Percentiles rank a stretch among this genome's conserved stretches.
phyloP scores from a whole-genome alignment of 2,113 vertebrate species.

The Corythoichthys haematopterus region DNA sequence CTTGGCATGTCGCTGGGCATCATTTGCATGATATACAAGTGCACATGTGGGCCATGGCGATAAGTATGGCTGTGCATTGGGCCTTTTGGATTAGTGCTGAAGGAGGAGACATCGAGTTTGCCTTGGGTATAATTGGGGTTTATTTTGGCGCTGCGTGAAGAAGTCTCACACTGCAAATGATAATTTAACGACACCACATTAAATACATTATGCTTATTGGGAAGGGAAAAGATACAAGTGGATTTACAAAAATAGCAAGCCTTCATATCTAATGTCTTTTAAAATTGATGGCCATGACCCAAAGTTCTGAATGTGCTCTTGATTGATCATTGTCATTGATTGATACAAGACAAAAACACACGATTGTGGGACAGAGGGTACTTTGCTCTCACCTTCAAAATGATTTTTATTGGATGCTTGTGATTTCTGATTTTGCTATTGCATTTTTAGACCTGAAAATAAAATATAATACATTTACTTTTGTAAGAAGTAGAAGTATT shows the following conservation, averaged over 20 bases:
- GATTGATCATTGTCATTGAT: constrained; percentile 38
- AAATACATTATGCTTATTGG: constrained; percentile 60
- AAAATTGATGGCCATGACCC: constrained; percentile 44
- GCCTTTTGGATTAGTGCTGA: constrained; percentile 58
- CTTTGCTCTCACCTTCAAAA: constrained; percentile 56
- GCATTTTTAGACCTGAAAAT: not conserved
- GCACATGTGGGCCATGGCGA: constrained; percentile 65
- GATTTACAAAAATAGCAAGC: constrained; percentile 12
- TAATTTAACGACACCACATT: constrained; percentile 60
- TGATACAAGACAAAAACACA: not conserved
- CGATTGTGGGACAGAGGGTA: constrained; percentile 61
- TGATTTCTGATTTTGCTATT: constrained; percentile 1
- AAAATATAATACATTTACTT: too few species aligned
- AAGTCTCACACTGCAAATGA: constrained; percentile 62
- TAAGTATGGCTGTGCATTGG: constrained; percentile 52
- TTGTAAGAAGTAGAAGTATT: too few species aligned
- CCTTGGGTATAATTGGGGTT: constrained; percentile 66
- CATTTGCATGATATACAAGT: constrained; percentile 67
- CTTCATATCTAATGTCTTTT: constrained; percentile 39
- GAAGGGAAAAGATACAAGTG: constrained; percentile 18
- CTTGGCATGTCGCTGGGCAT: constrained; percentile 52
- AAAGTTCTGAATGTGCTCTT: constrained; percentile 42
- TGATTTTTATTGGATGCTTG: not conserved
- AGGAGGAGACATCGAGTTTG: constrained; percentile 47
- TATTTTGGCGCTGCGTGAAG: constrained; percentile 56